Conservation (phyloP, 1,140 invertebrate species). For the Magallana angulata region DNA sequence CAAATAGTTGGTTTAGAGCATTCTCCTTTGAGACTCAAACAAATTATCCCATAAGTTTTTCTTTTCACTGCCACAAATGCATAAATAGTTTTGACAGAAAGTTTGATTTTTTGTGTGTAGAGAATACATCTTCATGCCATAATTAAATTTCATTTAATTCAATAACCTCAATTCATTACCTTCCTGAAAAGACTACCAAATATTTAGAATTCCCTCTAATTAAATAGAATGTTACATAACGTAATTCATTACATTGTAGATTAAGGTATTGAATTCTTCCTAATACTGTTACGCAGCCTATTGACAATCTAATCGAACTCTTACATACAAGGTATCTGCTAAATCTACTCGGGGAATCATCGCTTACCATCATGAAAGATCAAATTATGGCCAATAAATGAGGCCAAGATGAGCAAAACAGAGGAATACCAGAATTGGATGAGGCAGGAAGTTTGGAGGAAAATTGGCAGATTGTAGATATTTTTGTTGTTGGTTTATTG, state of each 20-base stretch:
- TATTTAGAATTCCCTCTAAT: conserved; percentile 20
- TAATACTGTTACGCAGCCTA: not conserved
- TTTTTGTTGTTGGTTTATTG: conserved; percentile 22
- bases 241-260: conserved; percentile 31
- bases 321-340: conserved; percentile 12
- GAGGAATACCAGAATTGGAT: conserved; percentile 25
- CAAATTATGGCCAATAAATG: conserved; percentile 27
- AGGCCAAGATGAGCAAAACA: conserved; percentile 5
- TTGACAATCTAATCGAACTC: conserved; percentile 33
- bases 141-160: conserved; percentile 13
- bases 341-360: not conserved
- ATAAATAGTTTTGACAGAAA: conserved; percentile 25
- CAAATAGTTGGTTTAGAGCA: no score
- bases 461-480: conserved; percentile 37
- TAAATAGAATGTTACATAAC: conserved; percentile 28
- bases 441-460: conserved; percentile 12
- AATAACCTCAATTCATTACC: conserved; percentile 25
- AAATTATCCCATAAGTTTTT: not conserved
- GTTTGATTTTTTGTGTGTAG: not conserved
- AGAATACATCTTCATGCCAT: conserved; percentile 2
- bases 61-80: not conserved
- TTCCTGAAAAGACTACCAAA: conserved; percentile 8
- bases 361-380: conserved; percentile 35
- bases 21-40: no score
- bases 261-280: conserved; percentile 28